Evolutionary conservation across 2,113 vertebrate genomes (phyloP), one percentile per base, ranked within the genome.

Genomic region (Orycteropus afer): DNA sequence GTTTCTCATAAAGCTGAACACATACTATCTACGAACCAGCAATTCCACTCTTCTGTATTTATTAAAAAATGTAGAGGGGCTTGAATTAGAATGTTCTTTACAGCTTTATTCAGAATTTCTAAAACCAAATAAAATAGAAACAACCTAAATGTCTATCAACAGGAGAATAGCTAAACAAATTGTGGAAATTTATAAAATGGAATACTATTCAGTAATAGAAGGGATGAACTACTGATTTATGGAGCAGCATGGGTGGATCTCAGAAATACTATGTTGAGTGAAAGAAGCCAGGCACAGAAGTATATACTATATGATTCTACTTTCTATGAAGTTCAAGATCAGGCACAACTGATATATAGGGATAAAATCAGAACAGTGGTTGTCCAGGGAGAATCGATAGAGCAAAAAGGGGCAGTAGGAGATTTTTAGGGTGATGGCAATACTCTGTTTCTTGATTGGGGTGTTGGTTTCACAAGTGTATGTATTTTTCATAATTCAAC

Each of bases 1-100:
- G 34, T 40, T 88, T 86, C 40, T 69, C 74, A 73, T 45, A 59
- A 86, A 85, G 53, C 73, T 90, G 42, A 80, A 51, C 40, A 69
- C 40, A 22, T 37, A 65, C 27, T 37, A 6, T 74, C 40, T 84
- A 85, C 42, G 81, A 86, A 88, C 40, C 51, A 90, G 37, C 37
- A 88, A 74, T 82, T 29, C 45, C 47, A 95, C 9, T 51, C 27
- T 13, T 79, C 7, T 93, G 61, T 74, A 67, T 81, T 82, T 80
- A 71, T 37, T 12, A 42, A 32, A 67, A 71, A 57, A 15, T 27
- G 67, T 7, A 42, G 71, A 88, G 65, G 57, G 42, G 1, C 7
- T 85, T 95, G 65, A 59, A 83, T 29, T 76, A 51, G 42, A 88
- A 89, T 73, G 42, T 15, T 94, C 47, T 86, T 90, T 78, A 82